Evolutionary conservation across 2,797 vertebrate genomes (phyloP), one percentile per base, ranked within the genome.

Genomic region (Hoplostethus atlanticus): DNA sequence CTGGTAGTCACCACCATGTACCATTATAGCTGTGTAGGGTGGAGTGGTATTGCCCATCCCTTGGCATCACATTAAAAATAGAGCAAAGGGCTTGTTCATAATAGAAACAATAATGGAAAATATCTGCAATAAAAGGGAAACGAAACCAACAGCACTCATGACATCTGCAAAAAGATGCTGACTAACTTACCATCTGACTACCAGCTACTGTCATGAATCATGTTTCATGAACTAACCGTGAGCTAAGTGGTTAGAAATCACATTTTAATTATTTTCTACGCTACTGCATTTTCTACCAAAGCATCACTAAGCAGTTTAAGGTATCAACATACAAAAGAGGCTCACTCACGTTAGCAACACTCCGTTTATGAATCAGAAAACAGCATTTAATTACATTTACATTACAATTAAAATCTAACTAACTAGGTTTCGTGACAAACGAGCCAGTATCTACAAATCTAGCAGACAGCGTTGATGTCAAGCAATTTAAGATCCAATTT

Each of bases 121-220:
- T 28, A 28, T 28, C 28, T 12, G 40, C 40, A 42, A 10, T 42
- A 9, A 54, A 30, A 0, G 46, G 64, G 81, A 85, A 85, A 64
- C 50, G 61, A 83, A 81, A 57, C 51, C 59, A 69, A 1, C 68
- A 69, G 28, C 0, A 15, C 38, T 13, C 59, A 12, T 47, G 70
- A 58, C 53, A 58, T 5, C n/a, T 36, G 12, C 0, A 10, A 38
- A 3, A 38, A 62, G 53, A 65, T 15, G 65, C 58, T 71, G 76
- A 77, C 71, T 73, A 71, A 71, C 64, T 71, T 79, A 73, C 40
- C 34, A 34, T 36, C 6, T 56, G 84, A 53, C 40, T 2, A 42
- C 40, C 5, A 36, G 2, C 10, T 42, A 10, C 17, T 76, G 64
- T 76, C 76, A 52, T 2, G 6, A 31, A 13, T 56, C 50, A 52